phyloP scores from a whole-genome alignment of 1,140 invertebrate species.

The Fopius arisanus region DNA sequence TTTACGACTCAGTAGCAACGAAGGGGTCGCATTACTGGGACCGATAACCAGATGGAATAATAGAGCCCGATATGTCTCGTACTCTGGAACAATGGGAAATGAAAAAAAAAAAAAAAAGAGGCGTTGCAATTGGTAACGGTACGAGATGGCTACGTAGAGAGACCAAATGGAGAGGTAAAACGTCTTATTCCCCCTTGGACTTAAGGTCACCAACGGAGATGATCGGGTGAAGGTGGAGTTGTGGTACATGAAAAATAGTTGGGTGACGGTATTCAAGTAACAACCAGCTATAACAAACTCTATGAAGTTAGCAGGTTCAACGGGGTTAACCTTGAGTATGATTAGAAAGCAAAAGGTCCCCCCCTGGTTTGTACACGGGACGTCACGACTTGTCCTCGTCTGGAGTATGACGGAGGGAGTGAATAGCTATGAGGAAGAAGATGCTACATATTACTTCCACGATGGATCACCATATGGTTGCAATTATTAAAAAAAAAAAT shows the following conservation, averaged over 20 bases:
- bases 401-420: slow-evolving; percentile 34
- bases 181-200: background rate
- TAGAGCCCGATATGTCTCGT: background rate
- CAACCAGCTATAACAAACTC: background rate
- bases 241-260: background rate
- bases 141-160: background rate
- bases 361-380: slow-evolving; percentile 42
- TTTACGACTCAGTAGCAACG: background rate
- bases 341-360: slow-evolving; percentile 59
- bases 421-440: background rate
- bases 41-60: background rate
- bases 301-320: slow-evolving; percentile 46
- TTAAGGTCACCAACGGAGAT: background rate
- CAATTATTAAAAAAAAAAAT: too few relatives aligned
- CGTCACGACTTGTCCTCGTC: slow-evolving; percentile 57
- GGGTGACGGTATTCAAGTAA: slow-evolving; percentile 4
- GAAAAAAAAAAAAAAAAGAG: background rate
- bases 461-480: too few relatives aligned
- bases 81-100: background rate
- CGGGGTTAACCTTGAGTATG: slow-evolving; percentile 57
- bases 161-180: slow-evolving; percentile 1
- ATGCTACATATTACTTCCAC: background rate
- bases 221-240: slow-evolving; percentile 8
- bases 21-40: background rate
- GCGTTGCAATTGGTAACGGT: background rate